Percentiles rank a stretch among this genome's conserved stretches.
These are phyloP conservation scores for Drosophila navojoa DNA, from an alignment of 1,140 invertebrate genomes.

Conservation along the genomic window DNA sequence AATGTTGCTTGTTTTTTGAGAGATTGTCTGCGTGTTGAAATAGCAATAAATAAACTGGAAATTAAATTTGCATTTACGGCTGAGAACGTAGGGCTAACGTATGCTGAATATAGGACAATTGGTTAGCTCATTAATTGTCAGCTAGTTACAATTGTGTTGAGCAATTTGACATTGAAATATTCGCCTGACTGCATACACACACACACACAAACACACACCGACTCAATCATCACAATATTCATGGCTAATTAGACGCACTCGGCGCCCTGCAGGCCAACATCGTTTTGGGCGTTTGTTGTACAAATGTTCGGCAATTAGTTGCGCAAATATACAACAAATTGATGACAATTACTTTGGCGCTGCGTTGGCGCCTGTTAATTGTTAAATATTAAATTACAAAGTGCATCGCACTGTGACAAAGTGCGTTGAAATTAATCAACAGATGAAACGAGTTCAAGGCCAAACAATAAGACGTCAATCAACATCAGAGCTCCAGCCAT, in stretches of 20 bases:
- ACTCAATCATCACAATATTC: conserved; percentile 5
- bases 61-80: background rate
- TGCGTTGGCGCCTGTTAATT: conserved; percentile 46
- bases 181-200: conserved; percentile 6
- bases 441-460: conserved; percentile 72
- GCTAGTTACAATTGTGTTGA: conserved; percentile 4
- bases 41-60: background rate
- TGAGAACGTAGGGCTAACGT: background rate
- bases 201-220: background rate
- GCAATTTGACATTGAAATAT: conserved; percentile 35
- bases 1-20: background rate
- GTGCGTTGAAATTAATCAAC: conserved; percentile 59
- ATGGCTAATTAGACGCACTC: conserved; percentile 36
- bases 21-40: background rate
- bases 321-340: conserved; percentile 35
- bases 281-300: conserved; percentile 1
- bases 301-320: conserved; percentile 18
- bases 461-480: conserved; percentile 43
- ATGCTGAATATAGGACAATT: background rate
- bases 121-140: background rate
- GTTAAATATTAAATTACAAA: conserved; percentile 43
- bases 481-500: conserved; percentile 35
- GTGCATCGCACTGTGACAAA: conserved; percentile 36
- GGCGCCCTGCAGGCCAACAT: background rate
- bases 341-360: conserved; percentile 29